A percentile compares a stretch with the other conserved stretches of the same genome.
phyloP scores from a whole-genome alignment of 2,888 invertebrate genomes.

The Sesia bembeciformis region DNA sequence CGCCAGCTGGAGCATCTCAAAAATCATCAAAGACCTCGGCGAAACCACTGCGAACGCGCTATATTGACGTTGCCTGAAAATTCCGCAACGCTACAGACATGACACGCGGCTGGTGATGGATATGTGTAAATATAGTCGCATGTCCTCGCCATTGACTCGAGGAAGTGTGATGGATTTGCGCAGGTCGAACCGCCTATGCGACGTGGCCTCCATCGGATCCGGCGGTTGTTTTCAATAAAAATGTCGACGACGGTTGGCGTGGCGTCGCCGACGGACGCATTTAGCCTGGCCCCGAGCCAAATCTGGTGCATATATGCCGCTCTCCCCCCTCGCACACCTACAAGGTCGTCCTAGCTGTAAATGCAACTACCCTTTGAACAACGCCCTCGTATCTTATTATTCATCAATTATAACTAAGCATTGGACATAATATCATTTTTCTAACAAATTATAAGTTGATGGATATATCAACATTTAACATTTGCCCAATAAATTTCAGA shows the following conservation, averaged over 20 bases:
- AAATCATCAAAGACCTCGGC: slow-evolving; percentile 13
- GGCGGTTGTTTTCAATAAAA: slow-evolving; percentile 70
- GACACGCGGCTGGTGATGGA: slow-evolving; percentile 37
- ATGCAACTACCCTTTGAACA: slow-evolving; percentile 24
- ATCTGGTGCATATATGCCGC: slow-evolving; percentile 53
- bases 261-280: slow-evolving; percentile 50
- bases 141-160: slow-evolving; percentile 72
- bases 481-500: too few species aligned
- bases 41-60: slow-evolving; percentile 12
- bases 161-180: slow-evolving; percentile 61
- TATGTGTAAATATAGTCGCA: slow-evolving; percentile 49
- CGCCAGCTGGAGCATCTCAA: slow-evolving; percentile 30
- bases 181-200: slow-evolving; percentile 44
- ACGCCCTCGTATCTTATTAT: background rate
- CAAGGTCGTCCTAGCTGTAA: slow-evolving; percentile 53
- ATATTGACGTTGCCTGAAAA: slow-evolving; percentile 33
- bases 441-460: too few species aligned
- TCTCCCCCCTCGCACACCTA: slow-evolving; percentile 34
- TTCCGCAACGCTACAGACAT: slow-evolving; percentile 19
- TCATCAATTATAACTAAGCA: too few species aligned
- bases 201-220: slow-evolving; percentile 48
- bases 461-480: too few species aligned
- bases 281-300: slow-evolving; percentile 65
- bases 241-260: slow-evolving; percentile 60
- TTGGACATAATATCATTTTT: too few species aligned